Evolutionary conservation across 2,888 invertebrate genomes (phyloP).

Genomic region (Eupithecia tripunctaria): DNA sequence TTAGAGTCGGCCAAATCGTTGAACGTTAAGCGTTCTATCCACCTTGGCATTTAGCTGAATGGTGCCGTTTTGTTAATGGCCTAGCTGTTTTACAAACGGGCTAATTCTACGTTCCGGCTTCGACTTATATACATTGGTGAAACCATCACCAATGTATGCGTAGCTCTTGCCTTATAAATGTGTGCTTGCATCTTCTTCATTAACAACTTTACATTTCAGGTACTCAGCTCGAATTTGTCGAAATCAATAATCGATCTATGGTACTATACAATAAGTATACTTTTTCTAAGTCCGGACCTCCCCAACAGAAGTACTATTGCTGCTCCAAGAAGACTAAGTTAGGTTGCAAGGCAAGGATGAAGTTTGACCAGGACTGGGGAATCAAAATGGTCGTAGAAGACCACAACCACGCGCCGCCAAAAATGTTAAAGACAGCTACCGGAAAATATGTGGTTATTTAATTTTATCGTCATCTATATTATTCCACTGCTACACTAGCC

Average conservation of each 20-base stretch:
- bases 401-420: slow-evolving; percentile 53
- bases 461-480: background rate
- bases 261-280: slow-evolving; percentile 36
- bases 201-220: background rate
- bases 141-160: too few species aligned
- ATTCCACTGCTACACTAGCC: too few species aligned
- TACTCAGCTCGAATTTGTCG: slow-evolving; percentile 13
- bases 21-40: too few species aligned
- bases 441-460: slow-evolving; percentile 30
- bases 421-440: slow-evolving; percentile 15
- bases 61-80: too few species aligned
- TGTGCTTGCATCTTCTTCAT: background rate
- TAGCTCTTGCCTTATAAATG: too few species aligned
- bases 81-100: too few species aligned
- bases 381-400: slow-evolving; percentile 20
- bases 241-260: slow-evolving; percentile 19
- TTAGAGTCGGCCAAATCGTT: too few species aligned
- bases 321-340: slow-evolving; percentile 23
- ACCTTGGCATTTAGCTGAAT: too few species aligned
- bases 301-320: slow-evolving; percentile 12
- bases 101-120: too few species aligned
- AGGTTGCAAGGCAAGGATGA: slow-evolving; percentile 19
- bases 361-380: background rate
- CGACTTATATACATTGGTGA: too few species aligned
- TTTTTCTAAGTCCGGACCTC: slow-evolving; percentile 29